Evolutionary conservation across 2,888 invertebrate species (phyloP), one percentile per base, ranked within the genome.

Genomic region (Coenonympha arcania): DNA sequence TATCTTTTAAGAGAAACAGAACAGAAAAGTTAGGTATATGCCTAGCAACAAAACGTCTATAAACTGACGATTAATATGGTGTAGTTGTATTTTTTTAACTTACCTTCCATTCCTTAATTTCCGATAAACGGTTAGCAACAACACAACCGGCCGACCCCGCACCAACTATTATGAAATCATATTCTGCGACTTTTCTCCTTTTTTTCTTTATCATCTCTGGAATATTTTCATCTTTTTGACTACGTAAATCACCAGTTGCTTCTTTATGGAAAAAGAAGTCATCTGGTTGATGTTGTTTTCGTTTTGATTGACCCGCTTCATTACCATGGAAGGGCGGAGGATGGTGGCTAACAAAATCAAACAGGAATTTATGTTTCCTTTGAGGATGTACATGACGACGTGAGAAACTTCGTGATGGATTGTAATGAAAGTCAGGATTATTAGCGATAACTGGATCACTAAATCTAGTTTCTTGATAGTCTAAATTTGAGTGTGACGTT

Each of bases 81-180:
- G 5, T 18, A n/a, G 4, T 18, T 18, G 4, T 6, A 18, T n/a
- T 8, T 19, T 13, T 11, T 22, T 16, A 13, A 22, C 24, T 13
- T 47, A 47, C 50, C 11, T 22, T 47, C 50, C 50, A 51, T 11
- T 42, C 75, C 48, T 87, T 82, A 0, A 90, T 80, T 79, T 90
- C 90, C 1, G 90, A 86, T 1, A 91, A 71, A 11, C 91, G 80
- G 71, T 89, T 91, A 0, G 91, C 91, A 22, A 91, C 64, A 20
- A 91, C 91, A 66, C 91, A 90, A 0, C 91, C 91, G 0, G 91
- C 91, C 3, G 90, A 90, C 1, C 91, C 91, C 0, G 89, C 91
- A 13, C 91, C 91, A 28, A 91, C 88, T 44, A 90, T 76, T 47
- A 90, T 88, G 58, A 90, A 92, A 61, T 90, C 91, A 64, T 76